Evolutionary conservation across 2,113 vertebrate genomes (phyloP).

Genomic region (Sinocyclocheilus anophthalmus): DNA sequence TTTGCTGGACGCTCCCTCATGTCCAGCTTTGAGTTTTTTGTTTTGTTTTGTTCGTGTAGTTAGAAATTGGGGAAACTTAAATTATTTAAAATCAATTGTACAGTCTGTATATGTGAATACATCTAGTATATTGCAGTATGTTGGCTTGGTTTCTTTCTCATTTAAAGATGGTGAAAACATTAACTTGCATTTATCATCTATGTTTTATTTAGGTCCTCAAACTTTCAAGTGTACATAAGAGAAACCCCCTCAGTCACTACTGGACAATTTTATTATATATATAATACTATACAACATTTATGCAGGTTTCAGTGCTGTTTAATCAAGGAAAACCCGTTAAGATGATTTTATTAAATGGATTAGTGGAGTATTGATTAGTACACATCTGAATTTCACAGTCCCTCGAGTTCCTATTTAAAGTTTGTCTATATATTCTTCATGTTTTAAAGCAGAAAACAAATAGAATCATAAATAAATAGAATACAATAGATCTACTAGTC

Average conservation of each 20-base stretch:
- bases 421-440: not conserved
- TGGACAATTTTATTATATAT: not conserved
- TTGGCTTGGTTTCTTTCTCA: slow-evolving; percentile 53
- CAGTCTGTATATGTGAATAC: slow-evolving; percentile 76
- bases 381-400: not conserved
- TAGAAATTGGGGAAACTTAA: slow-evolving; percentile 55
- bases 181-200: not conserved
- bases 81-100: slow-evolving; percentile 70
- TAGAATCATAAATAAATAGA: not conserved
- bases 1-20: not conserved
- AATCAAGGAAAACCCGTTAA: not conserved
- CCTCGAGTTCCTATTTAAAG: not conserved
- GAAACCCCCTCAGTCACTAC: not conserved
- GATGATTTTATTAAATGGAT: not conserved
- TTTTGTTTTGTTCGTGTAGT: not conserved
- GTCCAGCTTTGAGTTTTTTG: not conserved
- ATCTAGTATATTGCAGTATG: slow-evolving; percentile 61
- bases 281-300: not conserved
- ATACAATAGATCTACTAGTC: not conserved
- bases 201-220: not conserved
- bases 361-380: not conserved
- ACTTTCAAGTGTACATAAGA: not conserved
- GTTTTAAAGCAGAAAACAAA: not conserved
- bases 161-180: slow-evolving; percentile 4
- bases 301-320: not conserved